Evolutionary conservation across 2,113 vertebrate genomes (phyloP).

Genomic region (Chaetura pelagica): DNA sequence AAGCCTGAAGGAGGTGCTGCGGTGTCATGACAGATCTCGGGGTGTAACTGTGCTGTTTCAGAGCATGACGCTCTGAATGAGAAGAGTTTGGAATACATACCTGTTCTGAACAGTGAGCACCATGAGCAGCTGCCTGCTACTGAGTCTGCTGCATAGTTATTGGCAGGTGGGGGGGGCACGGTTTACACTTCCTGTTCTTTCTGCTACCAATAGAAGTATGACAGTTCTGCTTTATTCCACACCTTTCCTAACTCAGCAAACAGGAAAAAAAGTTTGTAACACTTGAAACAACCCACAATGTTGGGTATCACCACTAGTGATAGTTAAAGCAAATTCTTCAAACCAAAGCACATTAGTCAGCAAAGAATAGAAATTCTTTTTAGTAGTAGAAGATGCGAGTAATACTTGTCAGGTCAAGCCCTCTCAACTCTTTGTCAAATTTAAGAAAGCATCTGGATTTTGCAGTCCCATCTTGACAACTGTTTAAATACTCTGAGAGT

Average conservation of each 20-base stretch:
- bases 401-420: neutral
- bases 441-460: neutral
- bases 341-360: neutral
- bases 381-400: neutral
- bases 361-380: neutral
- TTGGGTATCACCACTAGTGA: neutral
- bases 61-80: neutral
- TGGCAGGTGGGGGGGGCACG: neutral
- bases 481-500: neutral
- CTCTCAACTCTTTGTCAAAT: neutral
- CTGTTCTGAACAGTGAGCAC: neutral
- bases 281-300: too few relatives aligned
- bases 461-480: neutral
- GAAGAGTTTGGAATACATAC: too few relatives aligned
- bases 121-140: accelerated
- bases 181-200: neutral
- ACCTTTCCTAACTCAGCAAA: neutral
- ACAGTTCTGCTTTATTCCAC: neutral
- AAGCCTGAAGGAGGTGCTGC: neutral
- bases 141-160: neutral
- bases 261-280: neutral
- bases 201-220: neutral
- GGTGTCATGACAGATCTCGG: neutral
- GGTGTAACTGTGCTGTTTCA: neutral
- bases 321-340: neutral